Evolutionary conservation across 1,140 invertebrate genomes (phyloP).

Genomic region (Drosophila grimshawi): DNA sequence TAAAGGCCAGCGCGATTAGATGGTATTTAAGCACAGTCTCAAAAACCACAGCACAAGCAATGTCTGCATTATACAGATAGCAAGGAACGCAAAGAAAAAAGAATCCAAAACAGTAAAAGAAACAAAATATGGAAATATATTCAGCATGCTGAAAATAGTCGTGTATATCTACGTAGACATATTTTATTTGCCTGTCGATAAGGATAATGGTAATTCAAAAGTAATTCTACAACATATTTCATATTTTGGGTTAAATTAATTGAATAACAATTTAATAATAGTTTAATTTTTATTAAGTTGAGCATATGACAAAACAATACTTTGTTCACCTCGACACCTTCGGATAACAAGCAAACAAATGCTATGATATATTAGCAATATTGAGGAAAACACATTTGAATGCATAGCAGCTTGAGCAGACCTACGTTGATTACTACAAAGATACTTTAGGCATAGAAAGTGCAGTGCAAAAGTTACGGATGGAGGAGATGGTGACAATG

Average conservation of each 20-base stretch:
- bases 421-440: no score
- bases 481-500: not conserved
- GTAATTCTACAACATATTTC: not conserved
- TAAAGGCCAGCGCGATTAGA: constrained; percentile 25
- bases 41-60: not conserved
- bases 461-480: not conserved
- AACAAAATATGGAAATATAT: not conserved
- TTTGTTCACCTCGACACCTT: no score
- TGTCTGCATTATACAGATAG: constrained; percentile 1
- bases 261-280: no score
- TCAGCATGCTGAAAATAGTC: not conserved
- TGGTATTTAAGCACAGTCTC: not conserved
- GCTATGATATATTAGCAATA: no score
- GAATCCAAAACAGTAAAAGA: not conserved
- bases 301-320: no score
- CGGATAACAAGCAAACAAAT: no score
- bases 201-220: not conserved
- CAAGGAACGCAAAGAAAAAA: not conserved
- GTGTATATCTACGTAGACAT: not conserved
- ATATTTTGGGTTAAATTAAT: no score
- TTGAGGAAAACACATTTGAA: no score
- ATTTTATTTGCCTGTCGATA: not conserved
- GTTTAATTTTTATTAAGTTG: no score
- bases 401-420: no score
- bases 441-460: no score